Base-by-base conservation (phyloP, 2,888 invertebrate species). In the Lasioglossum leucozonium region DNA sequence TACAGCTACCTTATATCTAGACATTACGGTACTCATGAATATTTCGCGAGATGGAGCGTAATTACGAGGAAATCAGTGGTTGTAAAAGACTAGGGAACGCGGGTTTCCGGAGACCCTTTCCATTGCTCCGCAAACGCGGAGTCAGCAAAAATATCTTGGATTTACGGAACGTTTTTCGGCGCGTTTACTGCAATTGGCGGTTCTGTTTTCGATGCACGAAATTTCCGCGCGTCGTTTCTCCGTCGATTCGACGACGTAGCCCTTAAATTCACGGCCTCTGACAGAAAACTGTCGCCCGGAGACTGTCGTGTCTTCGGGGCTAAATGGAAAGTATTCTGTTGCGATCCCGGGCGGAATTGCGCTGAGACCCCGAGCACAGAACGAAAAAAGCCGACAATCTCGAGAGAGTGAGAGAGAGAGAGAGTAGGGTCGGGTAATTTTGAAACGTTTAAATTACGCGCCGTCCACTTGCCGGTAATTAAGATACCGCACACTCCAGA, bases 371-470 rank as follows among this genome's bases (percentile, higher is more conserved):
- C 78, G 22, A 42, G 26, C 18, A 30, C 18, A 69, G 30, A 62
- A 62, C 3, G 13, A 11, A 16, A 76, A 71, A 62, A n/a, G 18
- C 5, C 72, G n/a, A 72, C 62, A 72, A n/a, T 37, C 74, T 40
- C 65, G 47, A 62, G 71, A 62, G 71, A 47, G 34, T 44, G 74
- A 62, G n/a, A n/a, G n/a, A n/a, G n/a, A n/a, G n/a, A n/a, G n/a
- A n/a, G n/a, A n/a, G n/a, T n/a, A 78, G 62, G 44, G 67, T 65
- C 79, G 73, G 37, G 77, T 83, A 76, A 78, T 87, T 83, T 80
- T 77, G 69, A 73, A 78, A 76, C 87, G 78, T 87, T 87, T 87
- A 87, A 87, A 81, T 87, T 87, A 87, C 81, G 81, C 84, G 74
- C 69, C 62, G 79, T 40, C 84, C 84, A 87, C 87, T 87, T 81